Evolutionary conservation across 1,140 invertebrate genomes (phyloP), one percentile per base, ranked within the genome.

Genomic region (Aphis gossypii): DNA sequence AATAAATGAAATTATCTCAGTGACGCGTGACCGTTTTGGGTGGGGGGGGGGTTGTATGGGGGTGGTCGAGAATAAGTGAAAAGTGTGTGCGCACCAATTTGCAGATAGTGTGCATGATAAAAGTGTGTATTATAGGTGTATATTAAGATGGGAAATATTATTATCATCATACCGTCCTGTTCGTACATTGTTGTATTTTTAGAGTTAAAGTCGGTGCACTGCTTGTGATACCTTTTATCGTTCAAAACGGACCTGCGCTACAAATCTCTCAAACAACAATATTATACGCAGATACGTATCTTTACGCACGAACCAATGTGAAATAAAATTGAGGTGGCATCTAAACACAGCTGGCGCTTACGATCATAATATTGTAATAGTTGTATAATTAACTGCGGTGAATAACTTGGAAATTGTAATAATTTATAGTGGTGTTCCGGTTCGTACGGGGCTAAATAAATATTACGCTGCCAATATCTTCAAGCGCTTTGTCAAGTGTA

Each of bases 361-460:
- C 30, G 60, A 76, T n/a, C 60, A 76, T n/a, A 76, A 76, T 76
- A 76, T 76, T 76, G 60, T 76, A 76, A 76, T 76, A 76, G 60
- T n/a, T n/a, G 60, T n/a, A 76, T 76, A 76, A 76, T 76, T 76
- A 76, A 76, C 60, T 76, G 60, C 30, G 60, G 60, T 2, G 60
- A 76, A 76, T 76, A 76, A 76, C 60, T 76, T 76, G 60, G 60
- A n/a, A 76, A 76, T 76, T 76, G 60, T 76, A 76, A 76, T 76
- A 76, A 76, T 76, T 76, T 76, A 76, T 76, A n/a, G 14, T 76
- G n/a, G 60, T 76, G 30, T 76, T 76, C 18, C 4, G 30, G n/a
- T n/a, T n/a, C 30, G 60, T 83, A 38, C 35, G 6, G 6, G 8
- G 20, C 35, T 83, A 83, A 83, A 83, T 83, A 83, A 83, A 83